phyloP scores from a whole-genome alignment of 2,797 vertebrate genomes.

The Syngnathus rostellatus region DNA sequence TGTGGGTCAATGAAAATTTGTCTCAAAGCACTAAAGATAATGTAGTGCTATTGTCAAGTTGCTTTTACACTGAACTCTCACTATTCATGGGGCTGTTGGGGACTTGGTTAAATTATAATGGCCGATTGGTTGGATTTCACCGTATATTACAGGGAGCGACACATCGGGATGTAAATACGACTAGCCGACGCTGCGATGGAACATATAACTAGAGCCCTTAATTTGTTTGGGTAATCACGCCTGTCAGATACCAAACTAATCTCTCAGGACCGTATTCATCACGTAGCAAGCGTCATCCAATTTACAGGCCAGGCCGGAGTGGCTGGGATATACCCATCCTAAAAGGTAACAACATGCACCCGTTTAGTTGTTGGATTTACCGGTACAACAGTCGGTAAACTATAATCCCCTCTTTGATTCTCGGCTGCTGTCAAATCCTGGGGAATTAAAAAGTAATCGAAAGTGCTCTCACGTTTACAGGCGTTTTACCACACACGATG shows the following conservation, averaged over 20 bases:
- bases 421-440: slow-evolving; percentile 2
- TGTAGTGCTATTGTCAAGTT: background rate
- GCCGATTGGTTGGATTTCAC: slow-evolving; percentile 1
- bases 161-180: slow-evolving; percentile 55
- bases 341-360: slow-evolving; percentile 33
- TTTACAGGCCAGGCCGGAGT: slow-evolving; percentile 59
- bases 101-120: too few relatives aligned
- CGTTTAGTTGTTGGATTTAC: background rate
- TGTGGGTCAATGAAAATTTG: slow-evolving; percentile 10
- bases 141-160: background rate
- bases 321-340: slow-evolving; percentile 42
- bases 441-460: slow-evolving; percentile 7
- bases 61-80: background rate
- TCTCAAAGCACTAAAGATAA: background rate
- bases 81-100: too few relatives aligned
- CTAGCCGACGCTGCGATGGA: slow-evolving; percentile 61
- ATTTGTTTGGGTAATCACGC: slow-evolving; percentile 76
- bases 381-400: slow-evolving; percentile 9
- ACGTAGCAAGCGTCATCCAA: slow-evolving; percentile 70
- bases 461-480: background rate
- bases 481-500: background rate
- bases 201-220: slow-evolving; percentile 63
- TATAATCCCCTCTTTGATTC: slow-evolving; percentile 11
- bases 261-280: slow-evolving; percentile 69
- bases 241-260: slow-evolving; percentile 69